Conservation (phyloP, 2,888 invertebrate genomes). For the Sinelater perroti region DNA sequence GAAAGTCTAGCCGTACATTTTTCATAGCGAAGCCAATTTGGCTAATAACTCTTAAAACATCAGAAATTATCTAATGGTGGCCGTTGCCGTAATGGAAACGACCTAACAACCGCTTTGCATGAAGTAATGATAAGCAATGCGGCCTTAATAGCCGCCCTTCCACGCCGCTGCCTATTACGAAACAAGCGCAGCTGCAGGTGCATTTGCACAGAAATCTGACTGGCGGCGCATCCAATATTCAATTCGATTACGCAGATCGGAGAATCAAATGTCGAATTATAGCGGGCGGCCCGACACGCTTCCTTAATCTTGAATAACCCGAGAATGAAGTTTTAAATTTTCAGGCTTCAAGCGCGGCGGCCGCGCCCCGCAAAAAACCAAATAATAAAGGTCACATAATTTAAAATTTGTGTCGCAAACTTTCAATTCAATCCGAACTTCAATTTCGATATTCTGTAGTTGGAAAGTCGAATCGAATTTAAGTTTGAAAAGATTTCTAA, state of each 20-base stretch:
- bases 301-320: slow-evolving; percentile 31
- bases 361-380: slow-evolving; percentile 15
- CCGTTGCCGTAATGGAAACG: slow-evolving; percentile 19
- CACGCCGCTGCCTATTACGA: slow-evolving; percentile 20
- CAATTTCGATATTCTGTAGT: slow-evolving; percentile 40
- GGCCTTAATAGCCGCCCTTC: slow-evolving; percentile 1
- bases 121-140: slow-evolving; percentile 20
- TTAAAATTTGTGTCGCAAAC: slow-evolving; percentile 39
- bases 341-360: slow-evolving; percentile 15
- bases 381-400: slow-evolving; percentile 39
- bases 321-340: slow-evolving; percentile 38
- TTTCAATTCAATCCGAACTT: slow-evolving; percentile 38
- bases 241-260: slow-evolving; percentile 25
- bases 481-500: slow-evolving; percentile 39
- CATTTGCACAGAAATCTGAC: slow-evolving; percentile 12
- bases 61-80: slow-evolving; percentile 23
- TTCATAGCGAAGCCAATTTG: slow-evolving; percentile 15
- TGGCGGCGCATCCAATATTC: slow-evolving; percentile 27
- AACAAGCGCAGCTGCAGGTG: slow-evolving; percentile 21
- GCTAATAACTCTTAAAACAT: slow-evolving; percentile 23
- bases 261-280: slow-evolving; percentile 27
- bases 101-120: slow-evolving; percentile 21
- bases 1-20: slow-evolving; percentile 6
- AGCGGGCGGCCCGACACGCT: slow-evolving; percentile 13
- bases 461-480: slow-evolving; percentile 37